Evolutionary conservation across 2,888 invertebrate species (phyloP).

Genomic region (Torymus auratus): DNA sequence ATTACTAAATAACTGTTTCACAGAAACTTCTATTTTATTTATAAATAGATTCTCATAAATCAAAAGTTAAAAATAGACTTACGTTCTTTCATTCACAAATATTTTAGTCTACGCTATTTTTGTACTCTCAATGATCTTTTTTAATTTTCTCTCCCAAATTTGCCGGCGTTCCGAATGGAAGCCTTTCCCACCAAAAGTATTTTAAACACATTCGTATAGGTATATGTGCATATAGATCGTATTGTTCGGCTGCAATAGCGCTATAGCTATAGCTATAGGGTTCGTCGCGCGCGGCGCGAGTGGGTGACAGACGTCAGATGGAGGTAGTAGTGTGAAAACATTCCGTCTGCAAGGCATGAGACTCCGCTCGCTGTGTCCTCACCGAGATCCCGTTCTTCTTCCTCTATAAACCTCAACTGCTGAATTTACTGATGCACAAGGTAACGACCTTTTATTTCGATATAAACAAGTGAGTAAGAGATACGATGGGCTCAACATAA

Average conservation of each 20-base stretch:
- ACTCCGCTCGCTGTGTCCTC: neutral
- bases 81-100: too few species aligned
- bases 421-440: slow-evolving; percentile 14
- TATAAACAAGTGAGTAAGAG: too few species aligned
- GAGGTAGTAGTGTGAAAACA: slow-evolving; percentile 48
- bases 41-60: too few species aligned
- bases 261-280: too few species aligned
- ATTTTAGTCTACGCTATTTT: neutral
- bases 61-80: too few species aligned
- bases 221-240: neutral
- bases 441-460: slow-evolving; percentile 4
- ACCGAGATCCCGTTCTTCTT: neutral
- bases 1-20: too few species aligned
- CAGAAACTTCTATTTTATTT: too few species aligned
- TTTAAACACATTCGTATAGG: slow-evolving; percentile 2
- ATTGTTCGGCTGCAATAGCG: neutral
- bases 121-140: neutral
- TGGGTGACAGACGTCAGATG: slow-evolving; percentile 36
- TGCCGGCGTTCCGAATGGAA: neutral
- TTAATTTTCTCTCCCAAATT: neutral
- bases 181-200: slow-evolving; percentile 7
- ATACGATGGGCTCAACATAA: neutral
- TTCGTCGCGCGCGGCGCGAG: neutral
- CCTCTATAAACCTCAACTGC: neutral
- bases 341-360: slow-evolving; percentile 10